Evolutionary conservation across 2,797 vertebrate genomes (phyloP), one percentile per base, ranked within the genome.

Genomic region (Clamator glandarius): DNA sequence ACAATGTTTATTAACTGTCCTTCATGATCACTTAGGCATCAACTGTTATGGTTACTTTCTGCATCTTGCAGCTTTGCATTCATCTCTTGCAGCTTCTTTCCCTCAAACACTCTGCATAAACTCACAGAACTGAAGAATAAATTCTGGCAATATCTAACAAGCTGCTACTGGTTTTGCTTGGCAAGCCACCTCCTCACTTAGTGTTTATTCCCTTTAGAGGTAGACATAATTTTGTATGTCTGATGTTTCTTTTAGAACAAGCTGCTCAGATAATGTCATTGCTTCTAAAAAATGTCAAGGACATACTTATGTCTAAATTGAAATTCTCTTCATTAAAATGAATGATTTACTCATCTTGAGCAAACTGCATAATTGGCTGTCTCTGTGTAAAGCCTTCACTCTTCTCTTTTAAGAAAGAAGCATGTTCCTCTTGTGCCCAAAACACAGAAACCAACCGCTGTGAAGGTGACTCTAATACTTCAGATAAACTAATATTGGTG

Each of bases 401-500:
- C 15, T 75, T 51, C 57, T 86, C 57, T 93, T 84, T 70, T 76
- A 89, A 67, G 67, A 75, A 74, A 90, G 62, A 88, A 84, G 23
- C 35, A 64, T 8, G 2, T 46, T 78, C 28, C 18, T 91, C 55
- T 51, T 55, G 35, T 67, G 36, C 33, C 24, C 57, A 70, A 87
- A 84, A 62, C 78, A 79, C 6, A 63, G 85, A 67, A 63, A 33
- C 75, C 54, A 87, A 8, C 57, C 29, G 24, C 64, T 70, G 19
- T 92, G 88, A 95, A 96, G 91, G 95, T 96, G 85, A 96, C 88
- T 78, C 52, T 78, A 78, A 66, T 66, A 55, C 41, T 91, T 96
- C 69, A 95, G 78, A 48, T 55, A 93, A 94, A 81, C 66, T 88
- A 78, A 90, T 82, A 94, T 39, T 87, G 87, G 63, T 74, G 82